These are phyloP conservation scores for Gobio occitaniae DNA, from an alignment of 2,797 vertebrate genomes.

Conservation along the genomic window DNA sequence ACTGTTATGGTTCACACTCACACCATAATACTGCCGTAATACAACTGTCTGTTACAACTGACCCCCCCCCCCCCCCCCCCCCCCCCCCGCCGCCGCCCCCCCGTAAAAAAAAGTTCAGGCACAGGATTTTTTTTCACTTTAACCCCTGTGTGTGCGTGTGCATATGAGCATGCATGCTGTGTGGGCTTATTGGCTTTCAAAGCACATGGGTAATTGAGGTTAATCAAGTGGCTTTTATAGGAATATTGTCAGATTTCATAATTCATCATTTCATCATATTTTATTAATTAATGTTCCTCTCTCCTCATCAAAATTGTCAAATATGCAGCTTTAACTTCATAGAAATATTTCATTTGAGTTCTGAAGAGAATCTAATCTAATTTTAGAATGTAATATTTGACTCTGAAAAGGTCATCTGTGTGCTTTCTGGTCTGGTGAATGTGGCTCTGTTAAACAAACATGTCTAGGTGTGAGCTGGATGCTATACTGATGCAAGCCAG, in stretches of 20 bases:
- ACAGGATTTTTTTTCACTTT: too few species aligned
- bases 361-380: background rate
- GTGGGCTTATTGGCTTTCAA: background rate
- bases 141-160: background rate
- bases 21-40: too few species aligned
- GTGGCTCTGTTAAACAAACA: conserved; percentile 17
- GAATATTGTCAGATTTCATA: background rate
- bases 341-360: background rate
- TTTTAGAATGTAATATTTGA: conserved; percentile 34
- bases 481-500: conserved; percentile 34
- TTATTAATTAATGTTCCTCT: background rate
- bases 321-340: background rate
- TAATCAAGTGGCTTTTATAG: background rate
- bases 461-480: conserved; percentile 36
- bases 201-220: background rate
- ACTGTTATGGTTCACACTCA: too few species aligned
- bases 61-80: too few species aligned
- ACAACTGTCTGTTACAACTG: too few species aligned
- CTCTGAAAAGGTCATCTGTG: conserved; percentile 38
- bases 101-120: too few species aligned
- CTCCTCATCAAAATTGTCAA: background rate
- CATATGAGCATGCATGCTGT: background rate
- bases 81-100: too few species aligned
- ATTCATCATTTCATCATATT: background rate
- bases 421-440: conserved; percentile 39